Conservation (phyloP, 2,113 vertebrate genomes). For the Podarcis raffonei region DNA sequence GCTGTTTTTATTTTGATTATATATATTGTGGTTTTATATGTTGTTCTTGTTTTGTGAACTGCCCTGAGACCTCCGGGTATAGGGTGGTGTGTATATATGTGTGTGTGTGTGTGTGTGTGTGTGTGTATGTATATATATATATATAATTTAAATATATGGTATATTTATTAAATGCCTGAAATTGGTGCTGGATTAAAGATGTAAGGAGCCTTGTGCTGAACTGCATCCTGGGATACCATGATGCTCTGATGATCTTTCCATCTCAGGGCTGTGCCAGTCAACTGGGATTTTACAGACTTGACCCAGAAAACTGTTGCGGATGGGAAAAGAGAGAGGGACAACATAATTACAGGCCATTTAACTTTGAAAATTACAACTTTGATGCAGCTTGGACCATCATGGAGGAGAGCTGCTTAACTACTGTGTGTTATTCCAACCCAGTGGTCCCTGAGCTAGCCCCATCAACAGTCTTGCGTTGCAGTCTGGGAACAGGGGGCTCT, state of each 20-base stretch:
- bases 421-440: too few species aligned
- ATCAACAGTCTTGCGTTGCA: too few species aligned
- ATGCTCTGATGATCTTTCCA: not conserved
- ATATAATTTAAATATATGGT: too few species aligned
- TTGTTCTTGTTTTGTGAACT: too few species aligned
- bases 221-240: not conserved
- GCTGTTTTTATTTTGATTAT: too few species aligned
- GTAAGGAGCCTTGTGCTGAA: not conserved
- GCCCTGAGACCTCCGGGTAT: too few species aligned
- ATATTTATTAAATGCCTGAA: conserved; percentile 23
- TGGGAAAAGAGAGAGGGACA: not conserved
- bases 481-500: too few species aligned
- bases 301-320: not conserved
- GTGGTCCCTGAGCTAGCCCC: too few species aligned
- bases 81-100: too few species aligned
- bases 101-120: too few species aligned
- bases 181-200: not conserved
- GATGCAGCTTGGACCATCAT: not conserved
- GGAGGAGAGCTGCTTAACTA: not conserved
- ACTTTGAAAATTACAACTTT: not conserved
- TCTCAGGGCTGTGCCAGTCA: not conserved
- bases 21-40: too few species aligned
- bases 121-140: too few species aligned
- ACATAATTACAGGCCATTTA: not conserved
- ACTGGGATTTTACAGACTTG: not conserved